Evolutionary conservation across 1,140 invertebrate genomes (phyloP), one percentile per base, ranked within the genome.

Genomic region (Nomia melanderi): DNA sequence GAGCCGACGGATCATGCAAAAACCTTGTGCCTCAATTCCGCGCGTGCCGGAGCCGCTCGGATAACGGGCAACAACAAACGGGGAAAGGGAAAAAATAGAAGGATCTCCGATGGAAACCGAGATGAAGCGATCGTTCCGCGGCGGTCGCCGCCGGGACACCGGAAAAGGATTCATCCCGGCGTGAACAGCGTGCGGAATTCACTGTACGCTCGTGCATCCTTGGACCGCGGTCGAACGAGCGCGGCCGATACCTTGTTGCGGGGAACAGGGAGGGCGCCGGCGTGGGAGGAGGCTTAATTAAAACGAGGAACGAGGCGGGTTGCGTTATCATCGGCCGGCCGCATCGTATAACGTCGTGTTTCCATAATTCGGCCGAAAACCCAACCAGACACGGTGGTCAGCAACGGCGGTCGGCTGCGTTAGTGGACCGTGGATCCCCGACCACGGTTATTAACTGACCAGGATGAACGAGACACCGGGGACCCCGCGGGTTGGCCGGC

Each of bases 381-480:
- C 81, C 79, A 70, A 70, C 64, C 78, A 83, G 78, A 80, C 81
- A 74, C 79, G 77, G 71, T 72, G 78, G 75, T 84, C 81, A 82
- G 86, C 81, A 82, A 76, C 70, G 78, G 76, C 53, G 75, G 82
- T 84, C 71, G 60, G 77, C 64, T 41, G 64, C 79, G 71, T 66
- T 67, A 78, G 76, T 64, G 82, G 44, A 86, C 80, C 81, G 76
- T 75, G 81, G 82, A 73, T 83, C 63, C 81, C 81, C 74, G 73
- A 83, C 86, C 80, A 76, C 79, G 79, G 87, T 87, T 90, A 91
- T 91, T 91, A 91, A 88, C 90, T 88, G 89, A 88, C 88, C 87
- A 85, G 89, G 84, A 87, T 84, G 82, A 91, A 92, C 88, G 91
- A 92, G 90, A 88, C 91, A 89, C 90, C 64, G 67, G 91, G 91